A percentile compares a stretch with the other conserved stretches of the same genome.
Evolutionary conservation across 2,797 vertebrate genomes (phyloP).

Genomic region (Enoplosus armatus): DNA sequence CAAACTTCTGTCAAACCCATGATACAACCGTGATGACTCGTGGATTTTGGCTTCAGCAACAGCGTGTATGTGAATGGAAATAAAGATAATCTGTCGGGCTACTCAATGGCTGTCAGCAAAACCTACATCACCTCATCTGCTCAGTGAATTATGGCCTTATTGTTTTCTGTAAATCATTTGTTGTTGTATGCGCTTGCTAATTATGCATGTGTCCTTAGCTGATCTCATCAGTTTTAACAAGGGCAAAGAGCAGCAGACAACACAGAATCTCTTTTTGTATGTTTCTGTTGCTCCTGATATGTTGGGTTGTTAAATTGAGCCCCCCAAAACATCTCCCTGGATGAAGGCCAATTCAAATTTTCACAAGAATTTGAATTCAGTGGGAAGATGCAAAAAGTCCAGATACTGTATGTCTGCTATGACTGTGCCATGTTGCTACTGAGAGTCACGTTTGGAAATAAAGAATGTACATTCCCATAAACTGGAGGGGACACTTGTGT

Average conservation of each 20-base stretch:
- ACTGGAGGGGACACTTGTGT: slow-evolving; percentile 21
- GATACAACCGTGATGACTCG: neutral
- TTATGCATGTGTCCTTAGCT: slow-evolving; percentile 26
- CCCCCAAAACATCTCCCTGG: slow-evolving; percentile 17
- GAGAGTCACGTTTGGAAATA: slow-evolving; percentile 78
- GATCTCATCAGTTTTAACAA: slow-evolving; percentile 16
- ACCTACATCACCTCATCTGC: slow-evolving; percentile 27
- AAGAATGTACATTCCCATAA: slow-evolving; percentile 80
- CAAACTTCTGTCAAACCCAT: slow-evolving; percentile 29
- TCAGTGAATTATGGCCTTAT: slow-evolving; percentile 31
- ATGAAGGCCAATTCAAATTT: slow-evolving; percentile 32
- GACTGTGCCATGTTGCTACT: slow-evolving; percentile 73
- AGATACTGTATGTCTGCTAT: slow-evolving; percentile 49
- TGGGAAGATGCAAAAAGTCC: slow-evolving; percentile 37
- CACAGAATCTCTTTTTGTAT: neutral
- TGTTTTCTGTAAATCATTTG: slow-evolving; percentile 29
- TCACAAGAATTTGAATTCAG: slow-evolving; percentile 28
- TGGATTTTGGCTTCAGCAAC: slow-evolving; percentile 8
- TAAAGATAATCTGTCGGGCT: neutral
- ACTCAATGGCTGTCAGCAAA: slow-evolving; percentile 2
- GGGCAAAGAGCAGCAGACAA: slow-evolving; percentile 7
- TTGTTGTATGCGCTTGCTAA: slow-evolving; percentile 24
- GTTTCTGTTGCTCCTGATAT: slow-evolving; percentile 1
- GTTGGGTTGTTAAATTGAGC: slow-evolving; percentile 16
- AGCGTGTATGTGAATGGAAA: neutral